A percentile compares a stretch with the other conserved stretches of the same genome.
Evolutionary conservation across 2,888 invertebrate species (phyloP).

Genomic region (Agrochola lychnidis): DNA sequence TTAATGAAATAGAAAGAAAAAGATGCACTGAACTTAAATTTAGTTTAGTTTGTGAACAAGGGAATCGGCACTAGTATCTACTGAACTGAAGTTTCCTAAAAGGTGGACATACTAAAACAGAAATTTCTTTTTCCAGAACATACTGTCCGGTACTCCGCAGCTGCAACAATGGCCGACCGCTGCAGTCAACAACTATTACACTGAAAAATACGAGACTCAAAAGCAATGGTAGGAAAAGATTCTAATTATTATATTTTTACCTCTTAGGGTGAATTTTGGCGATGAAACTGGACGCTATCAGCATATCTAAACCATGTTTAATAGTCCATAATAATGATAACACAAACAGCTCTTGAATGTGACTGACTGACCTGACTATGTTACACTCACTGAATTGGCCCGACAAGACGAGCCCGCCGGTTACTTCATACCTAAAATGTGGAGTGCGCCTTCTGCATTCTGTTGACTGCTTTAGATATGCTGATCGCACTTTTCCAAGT

Average conservation of each 20-base stretch:
- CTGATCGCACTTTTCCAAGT: background rate
- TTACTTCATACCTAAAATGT: too few species aligned
- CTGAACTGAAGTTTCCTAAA: background rate
- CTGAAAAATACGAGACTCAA: conserved; percentile 85
- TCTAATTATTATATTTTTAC: background rate
- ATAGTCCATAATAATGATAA: background rate
- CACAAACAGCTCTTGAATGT: background rate
- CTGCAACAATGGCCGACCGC: conserved; percentile 81
- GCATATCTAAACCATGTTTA: background rate
- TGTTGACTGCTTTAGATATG: background rate
- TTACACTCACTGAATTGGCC: too few species aligned
- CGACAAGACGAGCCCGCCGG: too few species aligned
- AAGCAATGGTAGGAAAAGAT: conserved; percentile 84
- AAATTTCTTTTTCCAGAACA: conserved; percentile 76
- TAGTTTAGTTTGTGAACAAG: too few species aligned
- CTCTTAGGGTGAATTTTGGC: background rate
- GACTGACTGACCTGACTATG: too few species aligned
- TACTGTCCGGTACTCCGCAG: conserved; percentile 84
- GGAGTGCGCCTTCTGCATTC: too few species aligned
- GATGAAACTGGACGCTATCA: fast-evolving
- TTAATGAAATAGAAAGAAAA: too few species aligned
- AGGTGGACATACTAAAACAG: background rate
- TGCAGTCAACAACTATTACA: conserved; percentile 85
- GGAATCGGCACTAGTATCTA: too few species aligned
- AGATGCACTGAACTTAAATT: too few species aligned